A percentile compares a stretch with the other conserved stretches of the same genome.
These are phyloP conservation scores for Leptinotarsa rubiginosa DNA, from an alignment of 2,888 invertebrate genomes.

Conservation along the genomic window DNA sequence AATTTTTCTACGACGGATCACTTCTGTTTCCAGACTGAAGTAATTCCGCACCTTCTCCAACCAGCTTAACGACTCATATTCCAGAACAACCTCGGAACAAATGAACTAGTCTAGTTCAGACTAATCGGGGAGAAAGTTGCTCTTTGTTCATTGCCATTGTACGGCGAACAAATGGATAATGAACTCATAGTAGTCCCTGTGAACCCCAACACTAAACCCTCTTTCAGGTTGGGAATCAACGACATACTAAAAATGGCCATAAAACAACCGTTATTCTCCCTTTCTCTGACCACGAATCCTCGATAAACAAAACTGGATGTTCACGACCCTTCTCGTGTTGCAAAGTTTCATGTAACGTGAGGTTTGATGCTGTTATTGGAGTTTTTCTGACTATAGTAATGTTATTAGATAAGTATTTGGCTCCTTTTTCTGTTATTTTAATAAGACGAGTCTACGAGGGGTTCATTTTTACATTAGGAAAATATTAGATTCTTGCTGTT, in stretches of 20 bases:
- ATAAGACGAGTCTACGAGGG: too few relatives aligned
- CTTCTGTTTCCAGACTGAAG: neutral
- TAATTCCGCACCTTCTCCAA: neutral
- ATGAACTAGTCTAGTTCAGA: constrained; percentile 26
- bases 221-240: constrained; percentile 54
- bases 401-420: neutral
- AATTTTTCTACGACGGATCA: neutral
- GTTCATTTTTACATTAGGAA: too few relatives aligned
- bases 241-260: constrained; percentile 58
- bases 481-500: too few relatives aligned
- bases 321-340: constrained; percentile 8
- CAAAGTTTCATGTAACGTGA: constrained; percentile 4
- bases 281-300: constrained; percentile 50
- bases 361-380: neutral
- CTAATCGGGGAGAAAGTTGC: constrained; percentile 42
- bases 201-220: constrained; percentile 48
- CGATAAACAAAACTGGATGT: constrained; percentile 46
- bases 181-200: constrained; percentile 49
- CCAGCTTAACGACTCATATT: constrained; percentile 18
- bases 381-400: neutral
- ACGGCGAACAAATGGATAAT: constrained; percentile 53
- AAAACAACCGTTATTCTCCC: constrained; percentile 59
- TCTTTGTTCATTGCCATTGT: constrained; percentile 31
- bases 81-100: constrained; percentile 13
- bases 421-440: too few relatives aligned